A percentile compares a stretch with the other conserved stretches of the same genome.
Conservation (phyloP, 2,797 vertebrate species). For the Myiotriccus ornatus region DNA sequence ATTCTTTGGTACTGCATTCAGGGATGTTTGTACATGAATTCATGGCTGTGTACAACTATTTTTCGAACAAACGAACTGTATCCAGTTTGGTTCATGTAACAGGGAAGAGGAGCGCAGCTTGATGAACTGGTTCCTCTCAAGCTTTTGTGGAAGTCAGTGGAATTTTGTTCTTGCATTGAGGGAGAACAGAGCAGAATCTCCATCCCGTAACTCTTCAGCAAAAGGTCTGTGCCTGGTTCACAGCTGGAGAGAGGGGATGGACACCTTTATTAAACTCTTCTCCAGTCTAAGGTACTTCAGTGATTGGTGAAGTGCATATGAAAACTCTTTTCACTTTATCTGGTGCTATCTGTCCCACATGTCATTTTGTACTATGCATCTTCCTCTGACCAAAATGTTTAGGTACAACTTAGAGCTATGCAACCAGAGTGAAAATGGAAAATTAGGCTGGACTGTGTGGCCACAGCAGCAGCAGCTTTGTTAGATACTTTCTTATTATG, state of each 20-base stretch:
- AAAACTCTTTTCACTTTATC: neutral
- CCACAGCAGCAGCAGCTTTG: neutral
- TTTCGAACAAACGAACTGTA: slow-evolving; percentile 18
- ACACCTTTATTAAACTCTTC: neutral
- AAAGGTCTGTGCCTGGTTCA: neutral
- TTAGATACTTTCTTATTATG: neutral
- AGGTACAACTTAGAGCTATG: neutral
- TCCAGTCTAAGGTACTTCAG: neutral
- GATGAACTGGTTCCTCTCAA: neutral
- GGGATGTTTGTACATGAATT: neutral
- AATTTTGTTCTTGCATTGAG: neutral
- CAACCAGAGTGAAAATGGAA: neutral
- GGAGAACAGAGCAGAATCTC: neutral
- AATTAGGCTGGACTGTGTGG: neutral
- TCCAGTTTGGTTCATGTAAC: neutral
- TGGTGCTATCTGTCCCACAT: neutral
- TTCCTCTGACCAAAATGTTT: neutral
- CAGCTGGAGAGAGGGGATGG: neutral
- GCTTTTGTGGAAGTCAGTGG: neutral
- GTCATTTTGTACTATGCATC: neutral
- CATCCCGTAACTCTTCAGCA: neutral
- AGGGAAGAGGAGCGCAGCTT: neutral
- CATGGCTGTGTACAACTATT: neutral
- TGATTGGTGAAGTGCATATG: neutral
- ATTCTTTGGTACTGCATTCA: neutral